Conservation (phyloP, 2,113 vertebrate genomes). For the Mastomys natalensis region DNA sequence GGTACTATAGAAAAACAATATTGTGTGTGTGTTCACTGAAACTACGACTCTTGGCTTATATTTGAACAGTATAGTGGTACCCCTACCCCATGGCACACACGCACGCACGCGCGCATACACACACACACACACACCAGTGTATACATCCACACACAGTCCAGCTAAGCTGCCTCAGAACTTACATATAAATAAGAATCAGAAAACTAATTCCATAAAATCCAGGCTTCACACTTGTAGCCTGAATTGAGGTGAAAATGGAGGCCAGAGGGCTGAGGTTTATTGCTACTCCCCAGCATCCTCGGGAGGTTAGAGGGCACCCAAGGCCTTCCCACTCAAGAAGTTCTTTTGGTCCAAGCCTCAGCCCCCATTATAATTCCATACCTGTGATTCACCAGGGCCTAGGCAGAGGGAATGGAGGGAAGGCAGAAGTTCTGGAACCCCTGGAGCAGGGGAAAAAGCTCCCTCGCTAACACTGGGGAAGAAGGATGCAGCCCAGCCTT, state of each 20-base stretch:
- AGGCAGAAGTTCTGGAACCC: conserved; percentile 36
- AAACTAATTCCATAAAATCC: conserved; percentile 65
- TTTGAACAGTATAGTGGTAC: conserved; percentile 61
- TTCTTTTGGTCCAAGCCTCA: conserved; percentile 77
- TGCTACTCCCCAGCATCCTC: conserved; percentile 75
- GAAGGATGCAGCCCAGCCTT: conserved; percentile 43
- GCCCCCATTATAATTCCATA: background rate
- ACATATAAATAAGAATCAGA: conserved; percentile 74
- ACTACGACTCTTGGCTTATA: conserved; percentile 68
- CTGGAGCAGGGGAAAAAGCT: conserved; percentile 48
- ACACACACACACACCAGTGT: background rate
- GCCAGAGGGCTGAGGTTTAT: conserved; percentile 77
- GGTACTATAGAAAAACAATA: conserved; percentile 39
- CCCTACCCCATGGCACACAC: background rate
- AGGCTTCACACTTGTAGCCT: conserved; percentile 57
- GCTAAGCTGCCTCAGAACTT: conserved; percentile 78
- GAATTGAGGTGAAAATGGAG: conserved; percentile 32
- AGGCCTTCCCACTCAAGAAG: conserved; percentile 15
- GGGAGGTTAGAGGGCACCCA: conserved; percentile 34
- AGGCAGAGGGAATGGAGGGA: conserved; percentile 38
- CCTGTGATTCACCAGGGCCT: conserved; percentile 47
- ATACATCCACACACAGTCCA: conserved; percentile 62
- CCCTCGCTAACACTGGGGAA: conserved; percentile 52
- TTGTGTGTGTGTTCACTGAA: conserved; percentile 52
- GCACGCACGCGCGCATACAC: background rate